Base-by-base conservation (phyloP, 2,113 vertebrate species). In the Chaenocephalus aceratus region DNA sequence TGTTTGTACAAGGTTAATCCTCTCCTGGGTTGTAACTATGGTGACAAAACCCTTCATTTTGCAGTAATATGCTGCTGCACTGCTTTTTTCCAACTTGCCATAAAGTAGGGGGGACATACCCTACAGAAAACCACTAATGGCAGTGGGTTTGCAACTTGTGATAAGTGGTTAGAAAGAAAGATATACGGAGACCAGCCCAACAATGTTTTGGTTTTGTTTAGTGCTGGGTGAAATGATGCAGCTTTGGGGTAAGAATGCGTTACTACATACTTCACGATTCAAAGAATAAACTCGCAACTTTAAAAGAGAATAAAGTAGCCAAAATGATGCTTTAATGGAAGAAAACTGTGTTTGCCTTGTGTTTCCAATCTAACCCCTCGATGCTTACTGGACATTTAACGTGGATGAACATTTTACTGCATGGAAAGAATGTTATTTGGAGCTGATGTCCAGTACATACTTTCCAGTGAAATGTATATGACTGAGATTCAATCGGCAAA, bases 71-170 rank as follows among this genome's bases (percentile, higher is more conserved):
- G 84, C 83, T 93, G 88, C 86, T 87, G 77, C 67, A 54, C 67
- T 70, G 45, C 72, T 90, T 92, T 92, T 91, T 88, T 78, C 86
- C 87, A 86, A 80, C 83, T 76, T 74, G 72, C 86, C 91, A 93
- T 94, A 94, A 94, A 94, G 91, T 87, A 75, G 88, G 90, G 30
- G 89, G 89, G 85, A 77, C 86, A 91, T 89, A 87, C 91, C 92
- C 86, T 82, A 70, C 79, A 89, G 89, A 85, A 92, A 95, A 89
- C 94, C 94, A 93, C 94, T 91, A 94, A 95, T 91, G 85, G 89
- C 81, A 87, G 88, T 88, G 87, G 82, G 79, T 91, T 93, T 92
- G 88, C 91, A 89, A 88, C 91, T 88, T 93, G 89, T 91, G 92
- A 94, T 93, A 92, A 93, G 91, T 79, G 92, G 93, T 92, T 91